Evolutionary conservation across 2,113 vertebrate species (phyloP).

Genomic region (Oreochromis spilurus): DNA sequence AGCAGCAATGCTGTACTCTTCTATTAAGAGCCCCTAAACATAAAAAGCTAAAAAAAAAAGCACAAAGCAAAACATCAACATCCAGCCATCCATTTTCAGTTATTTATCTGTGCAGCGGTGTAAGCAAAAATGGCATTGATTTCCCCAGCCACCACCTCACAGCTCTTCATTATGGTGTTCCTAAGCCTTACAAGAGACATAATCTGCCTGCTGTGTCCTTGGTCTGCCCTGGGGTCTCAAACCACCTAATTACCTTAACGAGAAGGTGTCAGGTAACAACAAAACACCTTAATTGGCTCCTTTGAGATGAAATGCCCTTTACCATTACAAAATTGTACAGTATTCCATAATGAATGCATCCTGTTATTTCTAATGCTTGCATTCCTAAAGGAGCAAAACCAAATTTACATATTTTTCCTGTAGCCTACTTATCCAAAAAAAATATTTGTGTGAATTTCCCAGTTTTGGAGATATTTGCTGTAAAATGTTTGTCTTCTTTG

Average conservation of each 20-base stretch:
- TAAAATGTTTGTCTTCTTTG: neutral
- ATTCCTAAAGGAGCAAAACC: neutral
- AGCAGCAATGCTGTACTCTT: slow-evolving; percentile 96
- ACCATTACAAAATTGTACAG: neutral
- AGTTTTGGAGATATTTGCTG: neutral
- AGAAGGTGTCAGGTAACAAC: neutral
- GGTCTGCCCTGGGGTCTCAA: neutral
- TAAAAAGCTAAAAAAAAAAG: neutral
- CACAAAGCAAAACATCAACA: neutral
- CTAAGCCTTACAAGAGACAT: neutral
- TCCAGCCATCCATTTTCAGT: neutral
- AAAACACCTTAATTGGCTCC: neutral
- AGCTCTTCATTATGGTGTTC: neutral
- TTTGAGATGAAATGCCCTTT: neutral
- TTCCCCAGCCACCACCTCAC: neutral
- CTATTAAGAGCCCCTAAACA: slow-evolving; percentile 88
- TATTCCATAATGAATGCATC: neutral
- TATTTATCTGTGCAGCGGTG: neutral
- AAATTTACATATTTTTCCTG: neutral
- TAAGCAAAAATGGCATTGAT: neutral
- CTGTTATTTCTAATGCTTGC: neutral
- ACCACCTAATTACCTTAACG: neutral
- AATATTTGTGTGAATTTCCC: neutral
- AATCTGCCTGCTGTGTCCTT: neutral
- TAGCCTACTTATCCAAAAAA: neutral